phyloP scores from a whole-genome alignment of 2,888 invertebrate species.

The Eupsilia transversa region DNA sequence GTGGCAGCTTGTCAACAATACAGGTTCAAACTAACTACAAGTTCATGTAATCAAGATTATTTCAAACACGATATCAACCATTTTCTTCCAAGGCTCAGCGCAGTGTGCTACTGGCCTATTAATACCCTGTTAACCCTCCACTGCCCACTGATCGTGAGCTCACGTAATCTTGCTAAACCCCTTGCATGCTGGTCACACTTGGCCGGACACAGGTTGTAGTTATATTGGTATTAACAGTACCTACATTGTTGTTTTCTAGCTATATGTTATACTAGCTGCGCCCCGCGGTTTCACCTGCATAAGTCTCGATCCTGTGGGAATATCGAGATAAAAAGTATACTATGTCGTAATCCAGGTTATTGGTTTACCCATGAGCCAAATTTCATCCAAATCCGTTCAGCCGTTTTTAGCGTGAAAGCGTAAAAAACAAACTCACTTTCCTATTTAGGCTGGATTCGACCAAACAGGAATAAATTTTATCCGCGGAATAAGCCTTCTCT shows the following conservation, averaged over 20 bases:
- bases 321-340: too few species aligned
- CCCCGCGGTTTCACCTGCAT: too few species aligned
- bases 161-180: conserved; percentile 51
- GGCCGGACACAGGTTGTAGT: conserved; percentile 23
- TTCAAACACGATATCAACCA: conserved; percentile 18
- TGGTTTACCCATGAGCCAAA: too few species aligned
- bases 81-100: conserved; percentile 22
- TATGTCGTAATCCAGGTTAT: too few species aligned
- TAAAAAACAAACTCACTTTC: too few species aligned
- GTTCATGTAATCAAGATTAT: not conserved
- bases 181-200: conserved; percentile 38
- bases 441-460: too few species aligned
- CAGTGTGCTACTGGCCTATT: conserved; percentile 38
- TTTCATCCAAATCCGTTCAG: too few species aligned
- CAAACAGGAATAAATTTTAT: too few species aligned
- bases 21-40: not conserved
- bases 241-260: not conserved
- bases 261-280: not conserved
- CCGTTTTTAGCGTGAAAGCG: too few species aligned
- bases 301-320: too few species aligned
- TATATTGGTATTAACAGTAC: conserved; percentile 7
- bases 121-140: conserved; percentile 52
- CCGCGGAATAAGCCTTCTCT: too few species aligned
- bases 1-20: not conserved
- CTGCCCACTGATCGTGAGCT: conserved; percentile 49